Conservation (phyloP, 2,797 vertebrate species). For the Argya squamiceps region DNA sequence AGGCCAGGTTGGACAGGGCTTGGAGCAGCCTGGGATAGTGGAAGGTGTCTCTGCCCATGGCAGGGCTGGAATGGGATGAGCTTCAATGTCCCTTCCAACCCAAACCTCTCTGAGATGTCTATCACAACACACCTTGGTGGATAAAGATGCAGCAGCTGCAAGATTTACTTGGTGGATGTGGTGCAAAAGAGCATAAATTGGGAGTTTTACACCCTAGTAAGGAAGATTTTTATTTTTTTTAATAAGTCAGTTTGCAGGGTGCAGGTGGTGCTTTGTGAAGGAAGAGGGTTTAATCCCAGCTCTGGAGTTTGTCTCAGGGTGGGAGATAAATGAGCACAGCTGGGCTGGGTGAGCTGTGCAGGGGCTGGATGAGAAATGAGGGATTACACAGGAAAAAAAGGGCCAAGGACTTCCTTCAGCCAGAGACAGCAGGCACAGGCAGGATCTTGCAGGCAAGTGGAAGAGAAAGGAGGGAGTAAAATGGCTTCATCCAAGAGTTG, state of each 20-base stretch:
- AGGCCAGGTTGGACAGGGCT: accelerated
- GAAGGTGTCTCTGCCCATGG: neutral
- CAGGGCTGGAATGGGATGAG: accelerated
- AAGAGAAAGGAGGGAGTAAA: neutral
- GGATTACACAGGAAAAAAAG: neutral
- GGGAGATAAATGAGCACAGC: neutral
- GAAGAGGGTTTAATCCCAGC: neutral
- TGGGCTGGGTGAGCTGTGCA: neutral
- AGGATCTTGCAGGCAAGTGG: neutral
- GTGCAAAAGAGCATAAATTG: neutral
- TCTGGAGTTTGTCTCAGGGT: neutral
- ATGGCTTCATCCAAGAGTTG: neutral
- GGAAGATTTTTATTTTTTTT: neutral
- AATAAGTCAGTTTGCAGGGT: neutral
- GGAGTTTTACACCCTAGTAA: neutral
- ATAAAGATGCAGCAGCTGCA: neutral
- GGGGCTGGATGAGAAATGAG: neutral
- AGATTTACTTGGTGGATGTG: neutral
- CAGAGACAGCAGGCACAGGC: neutral
- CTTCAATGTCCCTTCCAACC: neutral
- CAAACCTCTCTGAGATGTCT: neutral
- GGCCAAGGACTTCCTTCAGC: neutral
- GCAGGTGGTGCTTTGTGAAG: neutral
- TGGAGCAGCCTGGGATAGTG: accelerated
- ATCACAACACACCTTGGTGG: neutral